These are phyloP conservation scores for Drosophila subquinaria DNA, from an alignment of 2,888 invertebrate genomes.

Conservation along the genomic window DNA sequence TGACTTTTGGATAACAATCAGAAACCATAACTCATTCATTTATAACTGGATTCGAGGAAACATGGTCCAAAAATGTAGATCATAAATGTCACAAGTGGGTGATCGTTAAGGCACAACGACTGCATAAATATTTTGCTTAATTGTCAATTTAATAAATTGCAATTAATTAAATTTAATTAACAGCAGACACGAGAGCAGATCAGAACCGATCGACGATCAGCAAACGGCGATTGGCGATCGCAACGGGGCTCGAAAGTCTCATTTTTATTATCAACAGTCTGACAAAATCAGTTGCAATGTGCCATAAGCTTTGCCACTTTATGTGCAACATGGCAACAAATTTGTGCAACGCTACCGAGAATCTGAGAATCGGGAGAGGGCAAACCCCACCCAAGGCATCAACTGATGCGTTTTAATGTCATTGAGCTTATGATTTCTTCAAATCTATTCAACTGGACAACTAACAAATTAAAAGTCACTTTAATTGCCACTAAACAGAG, in stretches of 20 bases:
- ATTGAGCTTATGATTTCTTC: constrained; percentile 70
- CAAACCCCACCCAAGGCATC: constrained; percentile 30
- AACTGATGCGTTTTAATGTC: constrained; percentile 64
- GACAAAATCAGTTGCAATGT: constrained; percentile 78
- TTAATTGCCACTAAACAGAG: constrained; percentile 53
- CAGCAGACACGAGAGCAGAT: constrained; percentile 48
- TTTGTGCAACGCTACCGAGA: constrained; percentile 65
- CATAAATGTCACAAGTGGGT: constrained; percentile 36
- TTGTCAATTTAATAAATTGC: constrained; percentile 74
- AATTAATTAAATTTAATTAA: constrained; percentile 82
- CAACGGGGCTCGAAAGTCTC: constrained; percentile 54
- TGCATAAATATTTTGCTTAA: constrained; percentile 44
- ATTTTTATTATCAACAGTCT: constrained; percentile 79
- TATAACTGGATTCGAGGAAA: constrained; percentile 13
- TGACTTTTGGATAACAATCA: constrained; percentile 38
- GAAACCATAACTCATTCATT: constrained; percentile 41
- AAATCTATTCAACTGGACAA: constrained; percentile 75
- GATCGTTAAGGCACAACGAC: constrained; percentile 17
- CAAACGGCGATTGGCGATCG: neutral
- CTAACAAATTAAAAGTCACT: constrained; percentile 77
- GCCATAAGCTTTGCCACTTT: constrained; percentile 76
- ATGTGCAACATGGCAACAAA: constrained; percentile 72
- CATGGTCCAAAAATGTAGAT: constrained; percentile 20
- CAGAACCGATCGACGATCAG: constrained; percentile 17
- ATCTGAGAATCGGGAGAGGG: constrained; percentile 17